phyloP scores from a whole-genome alignment of 2,797 vertebrate species.

The Sebastes variabilis region DNA sequence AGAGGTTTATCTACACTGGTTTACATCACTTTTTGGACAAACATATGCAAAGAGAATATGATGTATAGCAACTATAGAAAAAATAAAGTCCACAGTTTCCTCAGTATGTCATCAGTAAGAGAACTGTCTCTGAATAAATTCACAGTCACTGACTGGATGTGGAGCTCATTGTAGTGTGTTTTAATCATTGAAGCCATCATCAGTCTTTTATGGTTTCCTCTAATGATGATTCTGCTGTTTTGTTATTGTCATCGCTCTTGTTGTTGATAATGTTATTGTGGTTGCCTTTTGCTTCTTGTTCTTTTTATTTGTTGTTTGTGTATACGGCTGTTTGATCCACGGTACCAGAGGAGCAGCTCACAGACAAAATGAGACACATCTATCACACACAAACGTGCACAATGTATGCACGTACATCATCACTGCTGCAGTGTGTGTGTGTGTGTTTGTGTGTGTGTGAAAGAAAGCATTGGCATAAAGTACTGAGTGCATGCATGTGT shows the following conservation, averaged over 20 bases:
- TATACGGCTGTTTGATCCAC: slow-evolving; percentile 27
- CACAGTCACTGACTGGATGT: background rate
- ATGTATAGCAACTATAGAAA: background rate
- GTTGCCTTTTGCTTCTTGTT: background rate
- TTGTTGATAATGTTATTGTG: slow-evolving; percentile 13
- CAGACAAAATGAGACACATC: slow-evolving; percentile 54
- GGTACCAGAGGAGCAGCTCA: slow-evolving; percentile 30
- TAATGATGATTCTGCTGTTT: slow-evolving; percentile 13
- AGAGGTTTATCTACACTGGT: background rate
- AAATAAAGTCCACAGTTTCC: background rate
- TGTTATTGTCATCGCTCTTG: background rate
- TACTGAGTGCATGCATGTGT: background rate
- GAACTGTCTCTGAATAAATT: background rate
- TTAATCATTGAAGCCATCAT: background rate
- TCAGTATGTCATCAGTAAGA: background rate
- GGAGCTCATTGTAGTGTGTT: background rate
- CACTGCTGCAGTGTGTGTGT: background rate
- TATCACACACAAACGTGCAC: slow-evolving; percentile 18
- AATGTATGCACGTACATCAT: background rate
- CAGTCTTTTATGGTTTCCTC: background rate
- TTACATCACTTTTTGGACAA: background rate
- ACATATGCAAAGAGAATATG: background rate
- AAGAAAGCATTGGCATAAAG: background rate
- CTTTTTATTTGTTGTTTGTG: slow-evolving; percentile 22
- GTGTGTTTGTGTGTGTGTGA: background rate